A percentile compares a stretch with the other conserved stretches of the same genome.
These are phyloP conservation scores for Crepidodera aurea DNA, from an alignment of 2,888 invertebrate species.

Conservation along the genomic window DNA sequence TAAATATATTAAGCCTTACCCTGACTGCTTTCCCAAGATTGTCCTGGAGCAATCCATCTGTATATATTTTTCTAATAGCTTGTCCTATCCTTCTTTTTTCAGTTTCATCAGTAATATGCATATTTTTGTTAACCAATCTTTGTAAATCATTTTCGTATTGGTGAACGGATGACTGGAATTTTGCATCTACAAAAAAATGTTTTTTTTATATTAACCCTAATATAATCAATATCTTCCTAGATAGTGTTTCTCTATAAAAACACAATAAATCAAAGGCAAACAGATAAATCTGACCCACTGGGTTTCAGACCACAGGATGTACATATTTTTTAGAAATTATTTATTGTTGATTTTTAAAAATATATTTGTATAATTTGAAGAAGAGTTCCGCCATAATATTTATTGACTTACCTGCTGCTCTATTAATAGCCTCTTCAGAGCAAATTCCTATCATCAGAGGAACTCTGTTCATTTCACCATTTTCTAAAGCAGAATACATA, in stretches of 20 bases:
- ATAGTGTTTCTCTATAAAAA: too few species aligned
- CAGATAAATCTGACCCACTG: too few species aligned
- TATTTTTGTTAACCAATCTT: constrained; percentile 42
- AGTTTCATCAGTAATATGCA: constrained; percentile 35
- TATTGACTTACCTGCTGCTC: constrained; percentile 20
- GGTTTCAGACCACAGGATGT: too few species aligned
- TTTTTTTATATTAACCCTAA: background rate
- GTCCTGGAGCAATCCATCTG: constrained; percentile 20
- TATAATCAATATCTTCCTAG: too few species aligned
- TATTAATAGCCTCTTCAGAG: constrained; percentile 40
- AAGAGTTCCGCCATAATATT: background rate
- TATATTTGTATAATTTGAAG: too few species aligned
- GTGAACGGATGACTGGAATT: constrained; percentile 8
- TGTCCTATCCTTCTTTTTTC: constrained; percentile 28
- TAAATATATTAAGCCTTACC: constrained; percentile 6
- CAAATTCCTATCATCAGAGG: constrained; percentile 44
- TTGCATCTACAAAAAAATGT: background rate
- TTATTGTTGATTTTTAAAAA: too few species aligned
- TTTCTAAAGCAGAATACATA: constrained; percentile 39
- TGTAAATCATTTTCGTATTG: constrained; percentile 36
- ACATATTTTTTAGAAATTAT: too few species aligned
- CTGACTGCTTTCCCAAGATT: constrained; percentile 28
- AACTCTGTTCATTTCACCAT: constrained; percentile 39
- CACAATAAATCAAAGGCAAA: too few species aligned
- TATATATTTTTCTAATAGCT: constrained; percentile 40